A percentile compares a stretch with the other conserved stretches of the same genome.
Evolutionary conservation across 2,888 invertebrate genomes (phyloP).

Genomic region (Subacronicta megacephala): DNA sequence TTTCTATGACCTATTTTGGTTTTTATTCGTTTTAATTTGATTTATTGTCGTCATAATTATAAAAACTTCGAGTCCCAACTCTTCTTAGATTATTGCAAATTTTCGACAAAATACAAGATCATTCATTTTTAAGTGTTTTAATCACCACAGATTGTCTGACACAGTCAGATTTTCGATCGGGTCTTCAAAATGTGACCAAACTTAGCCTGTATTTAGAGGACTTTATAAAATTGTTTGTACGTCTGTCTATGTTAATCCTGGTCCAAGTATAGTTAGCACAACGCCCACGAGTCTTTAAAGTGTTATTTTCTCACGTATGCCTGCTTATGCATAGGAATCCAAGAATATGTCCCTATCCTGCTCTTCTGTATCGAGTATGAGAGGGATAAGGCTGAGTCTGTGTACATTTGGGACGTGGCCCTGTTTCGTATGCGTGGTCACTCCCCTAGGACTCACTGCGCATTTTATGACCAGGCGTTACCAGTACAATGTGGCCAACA

Average conservation of each 20-base stretch:
- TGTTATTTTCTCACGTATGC: slow-evolving; percentile 76
- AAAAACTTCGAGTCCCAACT: too few relatives aligned
- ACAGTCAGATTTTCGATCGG: too few relatives aligned
- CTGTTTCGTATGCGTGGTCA: slow-evolving; percentile 68
- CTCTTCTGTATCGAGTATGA: slow-evolving; percentile 53
- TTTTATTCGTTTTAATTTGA: too few relatives aligned
- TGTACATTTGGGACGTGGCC: slow-evolving; percentile 60
- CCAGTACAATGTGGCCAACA: slow-evolving; percentile 16
- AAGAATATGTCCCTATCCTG: slow-evolving; percentile 56
- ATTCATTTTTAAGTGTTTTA: too few relatives aligned
- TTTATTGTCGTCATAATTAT: too few relatives aligned
- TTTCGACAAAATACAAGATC: too few relatives aligned
- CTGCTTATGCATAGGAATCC: slow-evolving; percentile 70
- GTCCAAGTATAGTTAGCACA: slow-evolving; percentile 41
- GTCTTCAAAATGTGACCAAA: too few relatives aligned
- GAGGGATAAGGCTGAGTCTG: slow-evolving; percentile 58
- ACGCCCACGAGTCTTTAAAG: slow-evolving; percentile 52
- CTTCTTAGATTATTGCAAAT: too few relatives aligned
- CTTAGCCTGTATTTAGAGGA: too few relatives aligned
- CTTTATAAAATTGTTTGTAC: slow-evolving; percentile 21
- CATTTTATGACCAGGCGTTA: slow-evolving; percentile 49
- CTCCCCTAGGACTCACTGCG: slow-evolving; percentile 58
- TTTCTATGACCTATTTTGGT: too few relatives aligned
- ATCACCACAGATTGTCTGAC: too few relatives aligned
- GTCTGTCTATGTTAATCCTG: slow-evolving; percentile 23